Conservation (phyloP, 2,888 invertebrate genomes). For the Drosophila silvestris region DNA sequence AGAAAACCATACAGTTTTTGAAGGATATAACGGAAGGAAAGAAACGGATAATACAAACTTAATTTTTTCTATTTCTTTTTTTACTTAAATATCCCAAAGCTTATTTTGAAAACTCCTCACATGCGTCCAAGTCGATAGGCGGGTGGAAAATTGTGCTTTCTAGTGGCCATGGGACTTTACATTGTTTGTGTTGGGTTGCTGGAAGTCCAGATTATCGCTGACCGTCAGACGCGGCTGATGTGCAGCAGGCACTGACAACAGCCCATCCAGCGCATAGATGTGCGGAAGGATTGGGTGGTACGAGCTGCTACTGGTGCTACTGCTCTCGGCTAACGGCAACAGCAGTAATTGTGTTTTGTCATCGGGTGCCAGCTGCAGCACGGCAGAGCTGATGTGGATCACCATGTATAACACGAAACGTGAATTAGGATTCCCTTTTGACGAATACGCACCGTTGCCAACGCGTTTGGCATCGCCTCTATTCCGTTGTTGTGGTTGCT, state of each 20-base stretch:
- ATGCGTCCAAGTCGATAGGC: neutral
- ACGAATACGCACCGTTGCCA: slow-evolving; percentile 59
- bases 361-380: slow-evolving; percentile 60
- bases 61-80: neutral
- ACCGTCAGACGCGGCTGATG: slow-evolving; percentile 31
- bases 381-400: slow-evolving; percentile 70
- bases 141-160: neutral
- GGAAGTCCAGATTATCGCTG: slow-evolving; percentile 62
- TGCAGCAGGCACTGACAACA: neutral
- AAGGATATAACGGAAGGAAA: neutral
- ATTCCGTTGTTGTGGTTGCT: neutral
- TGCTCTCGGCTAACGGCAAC: slow-evolving; percentile 24
- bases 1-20: neutral
- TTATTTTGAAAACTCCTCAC: neutral
- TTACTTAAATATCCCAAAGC: neutral
- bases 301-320: slow-evolving; percentile 2
- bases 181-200: neutral
- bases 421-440: neutral
- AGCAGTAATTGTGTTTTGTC: slow-evolving; percentile 52
- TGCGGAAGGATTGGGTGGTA: slow-evolving; percentile 30
- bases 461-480: slow-evolving; percentile 1
- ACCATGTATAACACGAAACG: slow-evolving; percentile 6
- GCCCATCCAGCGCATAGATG: slow-evolving; percentile 23
- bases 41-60: neutral
- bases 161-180: slow-evolving; percentile 48